These are phyloP conservation scores for Enteromius radiatus DNA, from an alignment of 2,797 vertebrate species.

Conservation along the genomic window DNA sequence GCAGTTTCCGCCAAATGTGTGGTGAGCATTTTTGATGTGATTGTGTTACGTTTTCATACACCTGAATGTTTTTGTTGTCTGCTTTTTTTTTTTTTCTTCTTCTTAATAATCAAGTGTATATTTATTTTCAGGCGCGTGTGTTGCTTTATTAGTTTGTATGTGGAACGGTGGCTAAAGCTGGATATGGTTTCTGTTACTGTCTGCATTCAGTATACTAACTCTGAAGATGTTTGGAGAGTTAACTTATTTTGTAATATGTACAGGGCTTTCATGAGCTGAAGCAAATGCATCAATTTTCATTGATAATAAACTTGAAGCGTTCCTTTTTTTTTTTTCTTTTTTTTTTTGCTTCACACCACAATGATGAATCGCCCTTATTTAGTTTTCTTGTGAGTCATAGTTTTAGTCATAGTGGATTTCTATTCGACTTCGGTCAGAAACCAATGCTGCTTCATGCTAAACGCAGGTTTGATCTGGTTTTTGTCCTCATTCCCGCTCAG, in stretches of 20 bases:
- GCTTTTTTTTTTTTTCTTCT: background rate
- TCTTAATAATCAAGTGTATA: slow-evolving; percentile 64
- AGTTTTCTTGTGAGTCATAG: background rate
- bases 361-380: background rate
- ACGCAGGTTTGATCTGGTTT: slow-evolving; percentile 16
- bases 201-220: slow-evolving; percentile 40
- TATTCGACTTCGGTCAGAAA: slow-evolving; percentile 15
- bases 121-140: slow-evolving; percentile 68
- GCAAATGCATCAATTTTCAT: slow-evolving; percentile 26
- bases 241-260: slow-evolving; percentile 58
- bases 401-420: slow-evolving; percentile 15
- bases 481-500: slow-evolving; percentile 16
- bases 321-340: background rate
- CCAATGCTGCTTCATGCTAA: background rate
- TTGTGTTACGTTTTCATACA: slow-evolving; percentile 37
- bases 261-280: slow-evolving; percentile 59
- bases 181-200: slow-evolving; percentile 43
- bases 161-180: slow-evolving; percentile 24
- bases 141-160: slow-evolving; percentile 44
- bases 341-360: slow-evolving; percentile 15
- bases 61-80: slow-evolving; percentile 29
- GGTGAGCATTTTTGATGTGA: slow-evolving; percentile 28
- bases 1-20: slow-evolving; percentile 36
- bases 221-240: slow-evolving; percentile 42
- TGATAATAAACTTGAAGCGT: slow-evolving; percentile 55